Conservation (phyloP, 2,113 vertebrate species). For the Prunella himalayana region DNA sequence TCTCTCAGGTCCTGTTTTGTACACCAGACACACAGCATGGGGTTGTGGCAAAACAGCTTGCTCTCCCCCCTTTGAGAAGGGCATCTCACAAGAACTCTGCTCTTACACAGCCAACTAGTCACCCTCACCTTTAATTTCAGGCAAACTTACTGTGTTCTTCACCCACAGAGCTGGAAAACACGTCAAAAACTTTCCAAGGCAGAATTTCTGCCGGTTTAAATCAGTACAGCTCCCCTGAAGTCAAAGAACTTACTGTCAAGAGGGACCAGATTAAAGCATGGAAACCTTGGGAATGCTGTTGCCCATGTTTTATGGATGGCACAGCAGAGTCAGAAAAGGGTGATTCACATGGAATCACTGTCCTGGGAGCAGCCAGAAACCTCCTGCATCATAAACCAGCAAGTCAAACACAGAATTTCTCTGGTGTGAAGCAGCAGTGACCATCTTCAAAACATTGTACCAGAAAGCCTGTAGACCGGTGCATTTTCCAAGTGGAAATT, state of each 20-base stretch:
- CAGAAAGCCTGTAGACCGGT: neutral
- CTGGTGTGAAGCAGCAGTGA: neutral
- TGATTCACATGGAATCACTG: neutral
- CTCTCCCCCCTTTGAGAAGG: neutral
- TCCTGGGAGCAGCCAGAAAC: neutral
- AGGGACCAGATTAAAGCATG: neutral
- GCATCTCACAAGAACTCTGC: neutral
- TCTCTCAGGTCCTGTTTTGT: neutral
- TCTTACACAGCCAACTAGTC: neutral
- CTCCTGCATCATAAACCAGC: neutral
- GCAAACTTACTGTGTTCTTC: neutral
- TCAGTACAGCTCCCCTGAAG: neutral
- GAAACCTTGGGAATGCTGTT: neutral
- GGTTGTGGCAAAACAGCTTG: neutral
- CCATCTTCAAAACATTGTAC: neutral
- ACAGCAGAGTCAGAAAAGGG: neutral
- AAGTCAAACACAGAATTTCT: neutral
- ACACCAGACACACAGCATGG: neutral
- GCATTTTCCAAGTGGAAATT: neutral
- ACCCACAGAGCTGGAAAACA: neutral
- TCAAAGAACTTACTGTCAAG: neutral
- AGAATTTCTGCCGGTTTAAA: neutral
- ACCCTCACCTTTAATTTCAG: neutral
- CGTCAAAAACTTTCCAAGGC: neutral
- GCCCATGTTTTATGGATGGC: neutral